A percentile compares a stretch with the other conserved stretches of the same genome.
phyloP scores from a whole-genome alignment of 2,888 invertebrate species.

The Eurytoma adleriae region DNA sequence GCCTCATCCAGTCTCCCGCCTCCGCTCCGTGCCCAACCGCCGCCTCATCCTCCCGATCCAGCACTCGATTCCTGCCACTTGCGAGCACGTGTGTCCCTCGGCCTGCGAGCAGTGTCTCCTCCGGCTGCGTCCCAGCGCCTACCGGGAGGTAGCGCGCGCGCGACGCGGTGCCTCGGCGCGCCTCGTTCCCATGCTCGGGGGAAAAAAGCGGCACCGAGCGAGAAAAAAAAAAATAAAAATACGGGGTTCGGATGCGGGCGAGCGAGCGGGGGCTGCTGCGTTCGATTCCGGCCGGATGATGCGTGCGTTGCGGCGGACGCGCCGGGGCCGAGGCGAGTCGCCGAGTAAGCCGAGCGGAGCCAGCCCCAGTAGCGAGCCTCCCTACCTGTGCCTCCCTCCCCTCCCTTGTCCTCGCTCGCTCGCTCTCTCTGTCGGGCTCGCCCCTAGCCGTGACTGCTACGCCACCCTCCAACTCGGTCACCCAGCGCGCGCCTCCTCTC shows the following conservation, averaged over 20 bases:
- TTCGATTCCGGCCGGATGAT: neutral
- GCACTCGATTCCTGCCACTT: neutral
- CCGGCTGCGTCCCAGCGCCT: neutral
- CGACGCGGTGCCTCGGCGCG: neutral
- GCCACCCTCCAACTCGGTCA: constrained; percentile 29
- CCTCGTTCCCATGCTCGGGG: neutral
- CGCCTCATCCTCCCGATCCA: neutral
- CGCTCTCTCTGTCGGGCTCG: too few relatives aligned
- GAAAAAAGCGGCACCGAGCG: too few relatives aligned
- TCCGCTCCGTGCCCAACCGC: neutral
- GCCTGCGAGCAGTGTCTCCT: neutral
- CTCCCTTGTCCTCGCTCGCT: neutral
- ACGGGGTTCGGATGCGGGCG: too few relatives aligned
- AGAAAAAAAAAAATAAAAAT: too few relatives aligned
- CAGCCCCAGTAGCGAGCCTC: constrained; percentile 36
- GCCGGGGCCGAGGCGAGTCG: constrained; percentile 34
- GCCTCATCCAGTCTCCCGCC: neutral
- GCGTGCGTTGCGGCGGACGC: constrained; percentile 3
- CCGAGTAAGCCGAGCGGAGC: constrained; percentile 39
- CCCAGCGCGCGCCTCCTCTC: neutral
- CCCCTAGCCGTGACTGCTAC: neutral
- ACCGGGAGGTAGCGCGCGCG: too few relatives aligned
- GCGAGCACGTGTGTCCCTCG: neutral
- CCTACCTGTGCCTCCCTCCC: neutral
- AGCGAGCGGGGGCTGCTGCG: neutral